Evolutionary conservation across 2,797 vertebrate genomes (phyloP).

Genomic region (Sphenodon punctatus): DNA sequence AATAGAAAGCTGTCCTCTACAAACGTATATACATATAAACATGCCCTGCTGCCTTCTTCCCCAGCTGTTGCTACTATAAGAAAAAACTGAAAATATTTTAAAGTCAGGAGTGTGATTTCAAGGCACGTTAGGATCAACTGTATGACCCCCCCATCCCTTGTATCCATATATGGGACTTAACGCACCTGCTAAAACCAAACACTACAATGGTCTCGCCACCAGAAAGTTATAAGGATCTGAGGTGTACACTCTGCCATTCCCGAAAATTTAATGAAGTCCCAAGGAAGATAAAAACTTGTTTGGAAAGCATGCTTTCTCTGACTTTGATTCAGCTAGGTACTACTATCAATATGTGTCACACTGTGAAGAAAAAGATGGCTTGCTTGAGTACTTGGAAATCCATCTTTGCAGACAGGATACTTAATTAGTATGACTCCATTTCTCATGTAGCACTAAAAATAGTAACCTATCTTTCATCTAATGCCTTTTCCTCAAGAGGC

Average conservation of each 20-base stretch:
- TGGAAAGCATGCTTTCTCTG: neutral
- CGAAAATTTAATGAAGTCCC: constrained; percentile 40
- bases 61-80: neutral
- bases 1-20: neutral
- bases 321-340: neutral
- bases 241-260: neutral
- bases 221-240: neutral
- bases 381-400: neutral
- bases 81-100: neutral
- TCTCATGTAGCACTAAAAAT: neutral
- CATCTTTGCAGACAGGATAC: neutral
- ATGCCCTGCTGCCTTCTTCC: neutral
- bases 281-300: constrained; percentile 27
- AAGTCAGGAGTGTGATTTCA: neutral
- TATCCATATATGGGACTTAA: too few relatives aligned
- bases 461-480: neutral
- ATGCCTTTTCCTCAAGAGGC: neutral
- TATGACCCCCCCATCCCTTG: too few relatives aligned
- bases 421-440: neutral
- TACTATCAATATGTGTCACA: neutral
- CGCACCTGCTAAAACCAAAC: neutral
- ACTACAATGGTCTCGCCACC: neutral
- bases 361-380: neutral
- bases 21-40: neutral
- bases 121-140: neutral